Base-by-base conservation (phyloP, 1,140 invertebrate species). In the Linepithema humile region DNA sequence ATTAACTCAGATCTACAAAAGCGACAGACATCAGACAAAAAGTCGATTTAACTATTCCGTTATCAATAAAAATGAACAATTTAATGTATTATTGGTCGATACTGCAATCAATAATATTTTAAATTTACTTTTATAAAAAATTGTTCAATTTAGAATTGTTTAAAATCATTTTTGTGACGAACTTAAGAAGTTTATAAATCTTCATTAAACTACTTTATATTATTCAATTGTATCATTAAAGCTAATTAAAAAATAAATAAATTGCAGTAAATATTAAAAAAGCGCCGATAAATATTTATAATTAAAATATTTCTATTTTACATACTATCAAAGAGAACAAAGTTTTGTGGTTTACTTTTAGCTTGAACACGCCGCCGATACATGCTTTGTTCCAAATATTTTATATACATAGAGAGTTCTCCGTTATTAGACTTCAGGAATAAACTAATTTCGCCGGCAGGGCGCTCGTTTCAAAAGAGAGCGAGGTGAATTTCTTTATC, bases 401-500 rank as follows among this genome's bases (percentile, higher is more conserved):
- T 43, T 38, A 12, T 65, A 6, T 45, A 45, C 12, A 0, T 12
- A 12, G 26, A 0, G 3, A 40, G 9, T 50, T 69, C 4, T 35
- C 9, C 1, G 38, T 35, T 48, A 0, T 35, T 26, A 23, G 7
- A 64, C 4, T 50, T 2, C 1, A 26, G 5, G 9, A 53, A 50
- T 67, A 50, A 65, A 65, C 32, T 77, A 77, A 67, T 53, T 50
- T 53, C 45, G 48, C 45, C 20, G 10, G n/a, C 26, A n/a, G 12
- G 5, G 17, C 0, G 15, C 29, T 40, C 17, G 20, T 77, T 77
- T 65, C 3, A 65, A 77, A 60, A 64, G 3, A 5, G n/a, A 23
- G 45, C 4, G 15, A 77, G 32, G 23, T 4, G 12, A 65, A 77
- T 77, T 77, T 23, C 43, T 50, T 77, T 77, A 65, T 10, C 32